Conservation (phyloP, 2,797 vertebrate genomes). For the Oophaga sylvatica region DNA sequence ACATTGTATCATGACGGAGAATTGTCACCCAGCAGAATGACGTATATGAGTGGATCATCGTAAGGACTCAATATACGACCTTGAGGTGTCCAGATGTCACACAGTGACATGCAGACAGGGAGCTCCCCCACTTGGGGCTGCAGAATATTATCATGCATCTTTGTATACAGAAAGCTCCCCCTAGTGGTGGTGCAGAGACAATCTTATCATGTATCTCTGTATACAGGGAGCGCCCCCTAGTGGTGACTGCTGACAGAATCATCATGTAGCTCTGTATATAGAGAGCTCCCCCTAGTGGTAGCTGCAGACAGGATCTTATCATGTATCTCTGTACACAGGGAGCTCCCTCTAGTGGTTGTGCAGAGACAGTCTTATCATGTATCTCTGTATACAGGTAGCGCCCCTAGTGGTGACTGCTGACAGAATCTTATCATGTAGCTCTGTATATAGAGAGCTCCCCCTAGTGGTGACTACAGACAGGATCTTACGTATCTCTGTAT, state of each 20-base stretch:
- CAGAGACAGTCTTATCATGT: too few species aligned
- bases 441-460: neutral
- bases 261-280: neutral
- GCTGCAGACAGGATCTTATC: too few species aligned
- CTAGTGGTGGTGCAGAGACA: too few species aligned
- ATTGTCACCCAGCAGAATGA: too few species aligned
- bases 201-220: too few species aligned
- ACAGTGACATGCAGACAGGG: neutral
- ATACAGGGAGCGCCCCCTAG: neutral
- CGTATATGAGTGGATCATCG: too few species aligned
- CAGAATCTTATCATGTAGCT: neutral
- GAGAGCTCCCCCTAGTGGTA: neutral
- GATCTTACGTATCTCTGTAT: neutral
- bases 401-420: neutral
- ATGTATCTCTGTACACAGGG: neutral
- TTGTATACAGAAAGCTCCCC: neutral
- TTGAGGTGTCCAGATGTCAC: too few species aligned
- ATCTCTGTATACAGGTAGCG: neutral
- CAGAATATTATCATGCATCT: too few species aligned
- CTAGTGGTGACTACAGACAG: neutral
- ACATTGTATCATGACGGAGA: too few species aligned
- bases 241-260: too few species aligned
- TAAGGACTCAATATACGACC: too few species aligned
- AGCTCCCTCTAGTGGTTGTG: neutral
- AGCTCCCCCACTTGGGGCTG: neutral